Percentiles rank a stretch among this genome's conserved stretches.
These are phyloP conservation scores for Erethizon dorsatum DNA, from an alignment of 2,797 vertebrate genomes.

Conservation along the genomic window DNA sequence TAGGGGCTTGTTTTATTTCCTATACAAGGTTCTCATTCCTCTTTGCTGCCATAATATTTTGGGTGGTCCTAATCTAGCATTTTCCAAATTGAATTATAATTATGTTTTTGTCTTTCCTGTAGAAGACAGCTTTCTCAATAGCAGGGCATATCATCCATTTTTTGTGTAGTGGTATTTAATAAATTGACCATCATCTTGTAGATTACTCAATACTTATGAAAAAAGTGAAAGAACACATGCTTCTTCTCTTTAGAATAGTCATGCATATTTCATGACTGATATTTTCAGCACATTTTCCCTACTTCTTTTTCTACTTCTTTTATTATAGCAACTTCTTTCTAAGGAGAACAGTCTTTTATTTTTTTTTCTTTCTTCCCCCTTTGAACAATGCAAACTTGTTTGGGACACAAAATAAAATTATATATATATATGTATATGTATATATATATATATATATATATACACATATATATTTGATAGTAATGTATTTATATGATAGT, in stretches of 20 bases:
- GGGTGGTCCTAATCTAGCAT: neutral
- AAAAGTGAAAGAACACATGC: neutral
- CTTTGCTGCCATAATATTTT: neutral
- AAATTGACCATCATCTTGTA: neutral
- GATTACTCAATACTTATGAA: neutral
- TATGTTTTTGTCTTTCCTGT: neutral
- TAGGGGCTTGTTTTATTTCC: neutral
- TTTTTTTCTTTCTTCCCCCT: neutral
- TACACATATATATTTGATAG: too few species aligned
- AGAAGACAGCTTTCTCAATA: neutral
- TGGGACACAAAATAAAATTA: neutral
- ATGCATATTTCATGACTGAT: neutral
- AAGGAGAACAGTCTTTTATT: neutral
- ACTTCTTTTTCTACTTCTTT: neutral
- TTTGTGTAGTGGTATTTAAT: neutral
- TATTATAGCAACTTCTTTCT: neutral
- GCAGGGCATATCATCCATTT: neutral
- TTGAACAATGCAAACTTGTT: neutral
- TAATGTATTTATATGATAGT: neutral
- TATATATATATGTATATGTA: too few species aligned
- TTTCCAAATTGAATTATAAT: neutral
- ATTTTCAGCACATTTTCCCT: neutral
- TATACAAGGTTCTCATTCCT: neutral
- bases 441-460: too few species aligned
- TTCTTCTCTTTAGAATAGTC: neutral